Base-by-base conservation (phyloP, 2,888 invertebrate species). In the Volucella inflata region DNA sequence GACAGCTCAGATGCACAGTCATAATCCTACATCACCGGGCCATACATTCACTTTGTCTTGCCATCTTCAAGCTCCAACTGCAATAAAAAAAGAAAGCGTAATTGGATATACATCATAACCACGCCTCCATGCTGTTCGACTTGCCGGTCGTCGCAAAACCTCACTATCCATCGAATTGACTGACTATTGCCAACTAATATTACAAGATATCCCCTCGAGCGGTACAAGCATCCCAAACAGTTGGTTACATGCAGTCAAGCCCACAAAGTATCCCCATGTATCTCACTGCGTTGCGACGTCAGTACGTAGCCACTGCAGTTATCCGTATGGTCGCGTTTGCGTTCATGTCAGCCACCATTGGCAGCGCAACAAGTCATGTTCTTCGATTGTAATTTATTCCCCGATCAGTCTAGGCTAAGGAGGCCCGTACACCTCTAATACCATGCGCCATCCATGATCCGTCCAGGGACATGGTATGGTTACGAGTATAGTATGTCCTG, bases 291-390 rank as follows among this genome's bases (percentile, higher is more conserved):
- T n/a, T 21, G 44, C 59, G 44, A 46, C 51, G n/a, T n/a, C 30
- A 21, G 14, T 62, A 72, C 38, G 64, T 46, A 70, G 55, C 55
- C 46, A 51, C 42, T 2, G 62, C 48, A 48, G 30, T 38, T 6
- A 30, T 30, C n/a, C 40, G 40, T 57, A 51, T 79, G 74, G 70
- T 84, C 65, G 80, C 76, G 80, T 80, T 85, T 67, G 84, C 71
- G 70, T 84, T 80, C 76, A 80, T 85, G 81, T 85, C 81, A 72
- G 81, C 71, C 76, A 85, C 81, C 67, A 85, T 72, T 85, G 85
- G 85, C 68, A 76, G 77, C 71, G 85, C 74, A 85, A 85, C 80
- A 81, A 85, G 85, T 81, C 80, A 77, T 85, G 85, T 81, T 68
- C 72, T 68, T 62, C 76, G 60, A 77, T 77, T 62, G 74, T 81